Base-by-base conservation (phyloP, 2,797 vertebrate genomes). In the Syngnathus acus region DNA sequence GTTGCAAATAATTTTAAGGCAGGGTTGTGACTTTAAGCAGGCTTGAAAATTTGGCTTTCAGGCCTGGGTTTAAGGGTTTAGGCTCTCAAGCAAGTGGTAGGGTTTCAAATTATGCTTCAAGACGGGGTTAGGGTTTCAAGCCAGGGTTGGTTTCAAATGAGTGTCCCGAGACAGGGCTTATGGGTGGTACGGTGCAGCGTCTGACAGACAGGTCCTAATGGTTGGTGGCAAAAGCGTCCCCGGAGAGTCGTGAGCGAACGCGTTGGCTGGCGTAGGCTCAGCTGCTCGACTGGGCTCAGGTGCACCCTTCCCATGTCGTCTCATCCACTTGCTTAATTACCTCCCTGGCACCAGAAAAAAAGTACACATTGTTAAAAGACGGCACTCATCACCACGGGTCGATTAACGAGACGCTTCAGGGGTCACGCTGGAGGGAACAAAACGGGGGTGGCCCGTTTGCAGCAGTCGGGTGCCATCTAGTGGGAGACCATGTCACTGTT, bases 151-250 rank as follows among this genome's bases (percentile, higher is more conserved):
- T 51, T 51, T 21, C 50, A 51, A 51, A 51, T 51, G 7, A 51
- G 50, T 8, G 19, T 54, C 32, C 4, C 32, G 32, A 32, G 32
- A 32, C 32, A 32, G 14, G 16, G 5, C 11, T 43, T 43, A 43
- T 13, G 16, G 16, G 13, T 14, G 53, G 23, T 5, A 83, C 70
- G 72, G 68, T 81, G 73, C 79, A 82, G 81, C 70, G 78, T 81
- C 82, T 85, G 75, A 67, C 62, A 72, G 71, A 84, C 88, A 87
- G 84, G 80, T 88, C 85, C 86, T 78, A 85, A 84, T 83, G 79
- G 86, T 87, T 89, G 89, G 88, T 90, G 89, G 87, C 84, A 84
- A 89, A 89, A 88, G 83, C 84, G 77, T 89, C 88, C 86, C 88
- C 23, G 65, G 87, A 87, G 87, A 84, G 78, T 80, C 69, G 78